Evolutionary conservation across 2,113 vertebrate species (phyloP), one percentile per base, ranked within the genome.

Genomic region (Calidris pygmaea): DNA sequence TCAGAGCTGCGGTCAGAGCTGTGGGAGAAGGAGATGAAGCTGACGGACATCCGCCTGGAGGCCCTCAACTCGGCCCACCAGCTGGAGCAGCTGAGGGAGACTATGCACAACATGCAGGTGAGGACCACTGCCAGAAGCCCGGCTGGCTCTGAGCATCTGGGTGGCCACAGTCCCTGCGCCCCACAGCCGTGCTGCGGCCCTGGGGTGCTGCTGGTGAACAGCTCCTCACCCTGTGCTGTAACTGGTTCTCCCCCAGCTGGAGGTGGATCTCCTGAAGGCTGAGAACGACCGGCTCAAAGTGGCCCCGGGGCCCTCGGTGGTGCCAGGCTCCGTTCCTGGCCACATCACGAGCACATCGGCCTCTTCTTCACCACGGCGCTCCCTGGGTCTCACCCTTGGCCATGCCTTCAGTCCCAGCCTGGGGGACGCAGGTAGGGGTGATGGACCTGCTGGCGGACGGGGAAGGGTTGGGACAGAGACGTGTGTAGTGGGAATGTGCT

Each of bases 81-180:
- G 93, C 98, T 99, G 43, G 99, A 99, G 96, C 99, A 99, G 96
- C 98, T 99, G 41, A 94, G 98, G 63, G 99, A 99, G 76, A 98
- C 99, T 48, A 99, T 99, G 99, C 99, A 99, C 97, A 99, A 98
- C 89, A 99, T 99, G 99, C 99, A 99, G 99, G 99, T 99, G 70
- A 67, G 96, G 8, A 18, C 4, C 12, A 2, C 23, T 66, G 37
- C 71, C 39, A 24, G 35, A 8, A 68, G 65, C 41, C 29, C 0
- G 1, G 8, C 63, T 45, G 58, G 68, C 65, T 81, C 45, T 37
- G 23, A 48, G 30, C 10, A 10, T 27, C 34, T 10, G 15, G 13
- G 17, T 45, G 68, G 14, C 58, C 16, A 5, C 26, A 15, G 30
- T 58, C 55, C 24, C 24, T 55, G 47, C 0, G 2, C 17, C 34